Evolutionary conservation across 2,888 invertebrate species (phyloP).

Genomic region (Diplazon laetatorius): DNA sequence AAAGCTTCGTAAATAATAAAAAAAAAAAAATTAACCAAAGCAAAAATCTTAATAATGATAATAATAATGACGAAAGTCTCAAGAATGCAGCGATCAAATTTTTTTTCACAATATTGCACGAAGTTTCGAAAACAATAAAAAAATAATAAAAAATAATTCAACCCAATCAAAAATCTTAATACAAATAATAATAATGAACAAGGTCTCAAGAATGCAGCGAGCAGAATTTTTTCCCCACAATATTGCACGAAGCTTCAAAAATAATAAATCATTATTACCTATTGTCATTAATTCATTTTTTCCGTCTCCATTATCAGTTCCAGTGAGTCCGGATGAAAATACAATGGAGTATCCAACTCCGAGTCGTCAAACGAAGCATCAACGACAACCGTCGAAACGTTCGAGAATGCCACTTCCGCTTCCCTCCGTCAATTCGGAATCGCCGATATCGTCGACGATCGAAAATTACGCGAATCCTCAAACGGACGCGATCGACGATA

Average conservation of each 20-base stretch:
- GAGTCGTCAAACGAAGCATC: constrained; percentile 82
- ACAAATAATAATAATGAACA: background rate
- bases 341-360: constrained; percentile 85
- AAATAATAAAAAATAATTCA: background rate
- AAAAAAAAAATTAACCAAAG: too few relatives aligned
- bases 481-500: constrained; percentile 73
- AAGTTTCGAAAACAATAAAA: too few relatives aligned
- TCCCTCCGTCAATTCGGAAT: constrained; percentile 82
- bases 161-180: background rate
- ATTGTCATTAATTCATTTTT: too few relatives aligned
- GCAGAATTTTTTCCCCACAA: too few relatives aligned
- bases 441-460: constrained; percentile 67
- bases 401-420: constrained; percentile 84
- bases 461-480: constrained; percentile 78
- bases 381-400: constrained; percentile 85
- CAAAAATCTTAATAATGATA: too few relatives aligned
- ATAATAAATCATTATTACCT: too few relatives aligned
- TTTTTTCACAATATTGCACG: too few relatives aligned
- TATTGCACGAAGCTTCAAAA: too few relatives aligned
- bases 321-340: constrained; percentile 79
- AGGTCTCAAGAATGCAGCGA: too few relatives aligned
- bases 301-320: constrained; percentile 63
- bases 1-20: too few relatives aligned
- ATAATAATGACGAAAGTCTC: too few relatives aligned
- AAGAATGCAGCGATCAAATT: too few relatives aligned